A percentile compares a stretch with the other conserved stretches of the same genome.
These are phyloP conservation scores for Drosophila rellima DNA, from an alignment of 2,888 invertebrate species.

Conservation along the genomic window DNA sequence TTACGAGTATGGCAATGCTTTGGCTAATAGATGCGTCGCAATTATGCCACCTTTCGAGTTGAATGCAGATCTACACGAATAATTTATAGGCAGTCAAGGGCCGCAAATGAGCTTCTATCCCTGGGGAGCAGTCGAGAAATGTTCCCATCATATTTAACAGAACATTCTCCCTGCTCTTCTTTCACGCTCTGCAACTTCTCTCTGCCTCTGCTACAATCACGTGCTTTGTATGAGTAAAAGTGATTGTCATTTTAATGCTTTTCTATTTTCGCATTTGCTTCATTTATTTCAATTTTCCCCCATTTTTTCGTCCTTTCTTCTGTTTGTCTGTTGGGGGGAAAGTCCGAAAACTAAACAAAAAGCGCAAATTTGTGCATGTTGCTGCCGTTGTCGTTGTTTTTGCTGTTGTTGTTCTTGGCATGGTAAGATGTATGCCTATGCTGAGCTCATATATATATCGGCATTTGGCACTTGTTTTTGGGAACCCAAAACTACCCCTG, in stretches of 20 bases:
- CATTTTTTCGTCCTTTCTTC: conserved; percentile 9
- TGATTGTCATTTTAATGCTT: conserved; percentile 82
- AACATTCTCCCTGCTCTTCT: conserved; percentile 14
- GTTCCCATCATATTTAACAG: conserved; percentile 60
- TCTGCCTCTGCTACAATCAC: background rate
- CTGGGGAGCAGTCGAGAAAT: conserved; percentile 50
- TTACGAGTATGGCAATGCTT: conserved; percentile 47
- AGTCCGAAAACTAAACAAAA: conserved; percentile 81
- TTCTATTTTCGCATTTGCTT: conserved; percentile 79
- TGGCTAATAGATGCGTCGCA: conserved; percentile 66
- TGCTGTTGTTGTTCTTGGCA: conserved; percentile 25
- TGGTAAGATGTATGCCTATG: conserved; percentile 59
- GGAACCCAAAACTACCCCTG: conserved; percentile 63
- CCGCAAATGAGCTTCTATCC: conserved; percentile 27
- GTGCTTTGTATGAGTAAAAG: conserved; percentile 60
- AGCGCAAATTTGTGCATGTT: conserved; percentile 64
- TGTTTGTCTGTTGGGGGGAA: conserved; percentile 36
- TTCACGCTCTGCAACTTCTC: background rate
- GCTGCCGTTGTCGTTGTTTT: conserved; percentile 28
- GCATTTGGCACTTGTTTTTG: conserved; percentile 75
- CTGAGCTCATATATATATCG: conserved; percentile 65
- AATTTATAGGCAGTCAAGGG: conserved; percentile 46
- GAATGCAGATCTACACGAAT: conserved; percentile 45
- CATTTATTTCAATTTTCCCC: conserved; percentile 64
- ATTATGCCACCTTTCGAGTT: conserved; percentile 68